phyloP scores from a whole-genome alignment of 2,113 vertebrate genomes.

The Ageneiosus marmoratus region DNA sequence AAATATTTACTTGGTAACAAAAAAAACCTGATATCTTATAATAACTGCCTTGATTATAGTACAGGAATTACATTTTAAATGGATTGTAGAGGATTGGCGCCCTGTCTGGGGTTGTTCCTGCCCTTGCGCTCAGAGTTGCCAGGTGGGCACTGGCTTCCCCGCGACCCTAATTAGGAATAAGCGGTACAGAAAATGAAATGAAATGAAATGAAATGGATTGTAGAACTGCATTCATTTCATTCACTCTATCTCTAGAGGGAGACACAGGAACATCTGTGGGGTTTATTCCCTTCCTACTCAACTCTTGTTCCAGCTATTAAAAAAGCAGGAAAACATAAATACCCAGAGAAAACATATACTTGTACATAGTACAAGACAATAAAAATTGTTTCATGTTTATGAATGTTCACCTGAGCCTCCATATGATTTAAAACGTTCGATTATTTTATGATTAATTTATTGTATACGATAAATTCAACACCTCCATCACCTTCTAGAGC shows the following conservation, averaged over 20 bases:
- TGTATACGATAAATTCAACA: neutral
- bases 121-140: too few species aligned
- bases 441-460: neutral
- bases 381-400: too few species aligned
- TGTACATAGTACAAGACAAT: neutral
- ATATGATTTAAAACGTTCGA: neutral
- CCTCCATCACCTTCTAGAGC: slow-evolving; percentile 44
- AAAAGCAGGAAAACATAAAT: slow-evolving; percentile 33
- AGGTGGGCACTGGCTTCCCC: too few species aligned
- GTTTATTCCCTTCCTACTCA: slow-evolving; percentile 33
- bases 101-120: too few species aligned
- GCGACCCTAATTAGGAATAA: too few species aligned
- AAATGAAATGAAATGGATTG: neutral
- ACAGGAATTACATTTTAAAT: neutral
- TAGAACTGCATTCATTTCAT: neutral
- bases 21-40: neutral
- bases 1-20: neutral
- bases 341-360: neutral
- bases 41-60: neutral
- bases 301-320: slow-evolving; percentile 49
- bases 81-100: neutral
- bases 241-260: slow-evolving; percentile 56
- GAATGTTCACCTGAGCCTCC: too few species aligned
- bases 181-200: too few species aligned
- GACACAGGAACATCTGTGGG: slow-evolving; percentile 35